Conservation (phyloP, 2,113 vertebrate species). For the Verasper variegatus region DNA sequence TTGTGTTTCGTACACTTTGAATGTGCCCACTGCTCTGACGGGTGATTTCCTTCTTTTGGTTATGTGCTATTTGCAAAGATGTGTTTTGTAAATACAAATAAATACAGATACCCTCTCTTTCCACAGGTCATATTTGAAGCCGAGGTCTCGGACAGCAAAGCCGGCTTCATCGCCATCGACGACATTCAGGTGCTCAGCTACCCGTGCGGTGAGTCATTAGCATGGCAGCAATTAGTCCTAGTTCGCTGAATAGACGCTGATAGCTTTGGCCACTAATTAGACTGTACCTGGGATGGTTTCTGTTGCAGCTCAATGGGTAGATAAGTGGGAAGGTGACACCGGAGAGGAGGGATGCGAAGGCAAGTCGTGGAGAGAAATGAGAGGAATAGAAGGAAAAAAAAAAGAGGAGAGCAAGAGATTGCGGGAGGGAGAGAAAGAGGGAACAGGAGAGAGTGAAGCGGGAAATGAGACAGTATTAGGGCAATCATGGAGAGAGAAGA, state of each 20-base stretch:
- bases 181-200: conserved; percentile 99
- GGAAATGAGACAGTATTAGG: conserved; percentile 80
- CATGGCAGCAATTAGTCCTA: conserved; percentile 86
- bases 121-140: conserved; percentile 98
- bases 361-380: conserved; percentile 30
- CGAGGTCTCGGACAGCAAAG: conserved; percentile 92
- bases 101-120: conserved; percentile 2
- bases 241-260: conserved; percentile 78
- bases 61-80: not conserved
- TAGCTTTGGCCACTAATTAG: conserved; percentile 80
- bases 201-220: conserved; percentile 95
- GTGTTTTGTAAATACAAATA: not conserved
- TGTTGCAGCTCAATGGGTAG: conserved; percentile 72
- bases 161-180: conserved; percentile 96
- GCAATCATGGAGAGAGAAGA: conserved; percentile 75
- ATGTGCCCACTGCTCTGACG: not conserved
- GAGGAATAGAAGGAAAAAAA: conserved; percentile 22
- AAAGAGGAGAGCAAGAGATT: conserved; percentile 25
- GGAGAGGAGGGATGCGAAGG: conserved; percentile 47
- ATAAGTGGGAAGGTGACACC: conserved; percentile 82
- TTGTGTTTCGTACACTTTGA: not conserved
- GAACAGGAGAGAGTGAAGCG: conserved; percentile 70
- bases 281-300: conserved; percentile 78
- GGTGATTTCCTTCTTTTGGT: not conserved
- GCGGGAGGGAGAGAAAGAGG: conserved; percentile 20